Conservation (phyloP, 2,888 invertebrate species). For the Acanthosepion esculentum region DNA sequence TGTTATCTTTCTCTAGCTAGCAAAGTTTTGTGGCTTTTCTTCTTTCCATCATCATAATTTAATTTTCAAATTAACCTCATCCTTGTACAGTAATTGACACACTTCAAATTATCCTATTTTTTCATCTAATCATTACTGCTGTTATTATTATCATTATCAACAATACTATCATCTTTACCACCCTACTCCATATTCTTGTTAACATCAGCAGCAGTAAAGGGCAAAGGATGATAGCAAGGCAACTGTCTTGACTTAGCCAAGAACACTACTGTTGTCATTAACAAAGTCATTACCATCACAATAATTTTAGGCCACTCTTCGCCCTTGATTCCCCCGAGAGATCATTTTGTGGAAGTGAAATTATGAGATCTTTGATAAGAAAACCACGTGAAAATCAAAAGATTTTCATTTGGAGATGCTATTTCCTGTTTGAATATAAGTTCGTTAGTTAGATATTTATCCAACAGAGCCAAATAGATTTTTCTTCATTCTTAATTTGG, state of each 20-base stretch:
- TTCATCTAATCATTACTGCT: not conserved
- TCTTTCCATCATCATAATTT: not conserved
- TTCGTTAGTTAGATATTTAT: not conserved
- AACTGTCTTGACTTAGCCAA: not conserved
- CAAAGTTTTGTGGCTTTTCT: not conserved
- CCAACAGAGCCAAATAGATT: not conserved
- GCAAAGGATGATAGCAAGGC: not conserved
- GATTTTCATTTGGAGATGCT: not conserved
- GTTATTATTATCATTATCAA: not conserved
- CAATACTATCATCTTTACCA: not conserved
- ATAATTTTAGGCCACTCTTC: not conserved
- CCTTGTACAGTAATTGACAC: not conserved
- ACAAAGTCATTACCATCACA: not conserved
- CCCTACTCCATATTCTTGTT: not conserved
- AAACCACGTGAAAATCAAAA: not conserved
- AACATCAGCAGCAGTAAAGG: not conserved
- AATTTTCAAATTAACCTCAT: constrained; percentile 4
- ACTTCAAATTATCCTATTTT: not conserved
- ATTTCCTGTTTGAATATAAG: not conserved
- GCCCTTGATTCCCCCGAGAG: not conserved
- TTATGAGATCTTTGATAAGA: constrained; percentile 33
- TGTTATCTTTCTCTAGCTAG: not conserved
- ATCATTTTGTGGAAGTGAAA: not conserved
- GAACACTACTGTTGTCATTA: constrained; percentile 18
- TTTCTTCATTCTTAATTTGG: not conserved